Evolutionary conservation across 2,888 invertebrate genomes (phyloP).

Genomic region (Eupeodes luniger): DNA sequence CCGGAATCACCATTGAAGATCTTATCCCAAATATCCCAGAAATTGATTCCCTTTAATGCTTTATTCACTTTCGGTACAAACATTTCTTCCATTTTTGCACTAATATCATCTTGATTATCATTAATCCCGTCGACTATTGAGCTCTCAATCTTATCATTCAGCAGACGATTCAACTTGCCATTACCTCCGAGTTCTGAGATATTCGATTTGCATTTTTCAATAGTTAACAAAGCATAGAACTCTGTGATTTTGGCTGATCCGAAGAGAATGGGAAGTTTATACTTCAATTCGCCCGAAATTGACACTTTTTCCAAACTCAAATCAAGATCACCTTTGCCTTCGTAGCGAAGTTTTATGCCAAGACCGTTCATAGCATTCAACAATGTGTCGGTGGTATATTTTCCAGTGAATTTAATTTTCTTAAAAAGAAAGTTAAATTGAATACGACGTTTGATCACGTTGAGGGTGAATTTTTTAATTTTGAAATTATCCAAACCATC

Average conservation of each 20-base stretch:
- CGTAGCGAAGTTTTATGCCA: conserved; percentile 80
- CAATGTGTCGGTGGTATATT: conserved; percentile 80
- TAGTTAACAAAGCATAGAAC: conserved; percentile 77
- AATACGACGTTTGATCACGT: conserved; percentile 78
- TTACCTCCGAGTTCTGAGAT: conserved; percentile 79
- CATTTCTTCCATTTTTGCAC: conserved; percentile 75
- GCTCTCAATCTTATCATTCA: conserved; percentile 81
- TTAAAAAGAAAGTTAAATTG: conserved; percentile 80
- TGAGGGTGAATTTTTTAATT: conserved; percentile 80
- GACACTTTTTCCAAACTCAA: conserved; percentile 80
- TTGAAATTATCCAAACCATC: conserved; percentile 81
- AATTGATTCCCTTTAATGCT: conserved; percentile 79
- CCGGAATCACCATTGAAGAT: conserved; percentile 77
- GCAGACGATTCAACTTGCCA: conserved; percentile 79
- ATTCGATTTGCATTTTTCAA: conserved; percentile 80
- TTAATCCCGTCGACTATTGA: conserved; percentile 79
- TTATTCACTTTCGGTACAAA: conserved; percentile 79
- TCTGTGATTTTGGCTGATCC: conserved; percentile 80
- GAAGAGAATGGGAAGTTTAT: conserved; percentile 79
- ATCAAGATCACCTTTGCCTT: conserved; percentile 80
- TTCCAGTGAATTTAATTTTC: conserved; percentile 79
- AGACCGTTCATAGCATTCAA: conserved; percentile 78
- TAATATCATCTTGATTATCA: conserved; percentile 80
- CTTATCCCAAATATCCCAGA: conserved; percentile 77
- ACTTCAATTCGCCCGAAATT: conserved; percentile 80